These are phyloP conservation scores for Chlorops oryzae DNA, from an alignment of 1,140 invertebrate genomes.

Conservation along the genomic window DNA sequence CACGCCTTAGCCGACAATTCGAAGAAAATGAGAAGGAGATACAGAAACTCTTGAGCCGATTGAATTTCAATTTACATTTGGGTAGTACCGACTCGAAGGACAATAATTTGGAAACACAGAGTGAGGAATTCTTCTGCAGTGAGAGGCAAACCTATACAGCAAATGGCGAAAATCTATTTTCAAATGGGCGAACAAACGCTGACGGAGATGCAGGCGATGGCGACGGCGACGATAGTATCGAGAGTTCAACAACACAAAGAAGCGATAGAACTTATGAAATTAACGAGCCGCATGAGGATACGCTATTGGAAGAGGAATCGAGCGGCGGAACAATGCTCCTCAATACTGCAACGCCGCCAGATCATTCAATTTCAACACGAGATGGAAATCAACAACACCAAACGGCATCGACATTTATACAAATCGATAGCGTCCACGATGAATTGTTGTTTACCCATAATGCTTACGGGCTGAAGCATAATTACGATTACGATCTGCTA, in stretches of 20 bases:
- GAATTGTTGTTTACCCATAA: constrained; percentile 15
- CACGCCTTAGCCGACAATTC: constrained; percentile 28
- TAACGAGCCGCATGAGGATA: background rate
- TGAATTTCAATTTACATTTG: too few relatives aligned
- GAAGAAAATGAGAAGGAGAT: constrained; percentile 32
- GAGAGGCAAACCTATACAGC: background rate
- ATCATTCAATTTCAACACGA: background rate
- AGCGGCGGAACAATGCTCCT: too few relatives aligned
- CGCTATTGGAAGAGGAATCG: background rate
- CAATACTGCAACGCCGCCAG: background rate
- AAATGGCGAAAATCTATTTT: background rate
- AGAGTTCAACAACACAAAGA: background rate
- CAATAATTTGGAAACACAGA: constrained; percentile 5
- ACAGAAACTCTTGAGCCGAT: constrained; percentile 19
- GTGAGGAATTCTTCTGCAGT: constrained; percentile 14
- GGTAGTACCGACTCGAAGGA: background rate
- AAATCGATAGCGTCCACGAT: constrained; percentile 32
- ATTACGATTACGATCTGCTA: constrained; percentile 17
- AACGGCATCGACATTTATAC: constrained; percentile 21
- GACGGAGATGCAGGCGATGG: constrained; percentile 1
- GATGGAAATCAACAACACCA: constrained; percentile 1
- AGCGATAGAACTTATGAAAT: too few relatives aligned
- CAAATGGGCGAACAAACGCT: background rate
- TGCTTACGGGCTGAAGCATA: constrained; percentile 13
- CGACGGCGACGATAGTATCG: background rate